Base-by-base conservation (phyloP, 2,113 vertebrate species). In the Mobula birostris region DNA sequence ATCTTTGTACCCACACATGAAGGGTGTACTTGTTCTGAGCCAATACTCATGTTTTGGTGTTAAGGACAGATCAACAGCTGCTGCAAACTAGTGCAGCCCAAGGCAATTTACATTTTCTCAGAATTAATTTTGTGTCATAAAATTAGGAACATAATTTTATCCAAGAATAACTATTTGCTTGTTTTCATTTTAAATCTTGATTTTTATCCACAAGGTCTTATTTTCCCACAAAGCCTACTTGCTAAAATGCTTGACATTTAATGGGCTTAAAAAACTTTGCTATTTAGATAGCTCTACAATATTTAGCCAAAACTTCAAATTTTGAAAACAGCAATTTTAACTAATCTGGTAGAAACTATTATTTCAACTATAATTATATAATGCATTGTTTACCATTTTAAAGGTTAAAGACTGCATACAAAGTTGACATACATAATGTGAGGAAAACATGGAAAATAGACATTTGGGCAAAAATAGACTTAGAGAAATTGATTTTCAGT, bases 61-160 rank as follows among this genome's bases (percentile, higher is more conserved):
- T n/a, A 90, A 90, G 85, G 85, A 90, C 32, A 68, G 29, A 66
- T 32, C 61, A 90, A 66, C 61, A 90, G 66, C 29, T 32, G 61
- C 40, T 90, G n/a, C 14, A 68, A 0, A n/a, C 8, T 63, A 29
- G 63, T 66, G 58, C n/a, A 32, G 85, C 32, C 63, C 61, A 68
- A 90, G 61, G 85, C 85, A 90, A 66, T 17, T 66, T 90, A 66
- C 12, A 15, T 90, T 68, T 90, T 61, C 85, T 90, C 66, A 61
- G 66, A 66, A 90, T 90, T 66, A 29, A 32, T 29, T 88, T 88
- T 61, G n/a, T 32, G 29, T 66, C 40, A 66, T 66, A n/a, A 66
- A 66, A 88, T 36, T 48, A 48, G 0, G 48, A 48, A 48, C 48
- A 48, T 48, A 48, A 48, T 48, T 48, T 48, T 48, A 48, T 48